These are phyloP conservation scores for Saturnia japonica DNA, from an alignment of 2,888 invertebrate genomes.

Conservation along the genomic window DNA sequence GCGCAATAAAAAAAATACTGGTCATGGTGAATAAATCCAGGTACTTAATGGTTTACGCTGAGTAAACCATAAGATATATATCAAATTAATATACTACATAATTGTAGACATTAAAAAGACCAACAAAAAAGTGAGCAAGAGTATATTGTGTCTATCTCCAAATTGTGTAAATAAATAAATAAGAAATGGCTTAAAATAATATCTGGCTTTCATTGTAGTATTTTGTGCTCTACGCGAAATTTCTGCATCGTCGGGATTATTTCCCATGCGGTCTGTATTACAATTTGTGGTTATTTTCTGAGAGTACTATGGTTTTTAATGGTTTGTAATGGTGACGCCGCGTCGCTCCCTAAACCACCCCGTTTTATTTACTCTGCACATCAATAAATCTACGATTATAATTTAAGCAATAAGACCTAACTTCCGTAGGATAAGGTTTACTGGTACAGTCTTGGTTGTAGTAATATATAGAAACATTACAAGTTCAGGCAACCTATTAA, in stretches of 20 bases:
- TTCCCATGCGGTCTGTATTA: conserved; percentile 10
- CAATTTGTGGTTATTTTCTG: not conserved
- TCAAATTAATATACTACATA: too few species aligned
- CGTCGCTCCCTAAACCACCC: conserved; percentile 42
- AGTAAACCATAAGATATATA: too few species aligned
- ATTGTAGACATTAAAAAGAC: too few species aligned
- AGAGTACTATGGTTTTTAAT: not conserved
- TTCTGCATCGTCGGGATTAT: conserved; percentile 1
- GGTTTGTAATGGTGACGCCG: not conserved
- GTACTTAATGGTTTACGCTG: too few species aligned
- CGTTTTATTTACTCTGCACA: conserved; percentile 58
- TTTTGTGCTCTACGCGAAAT: not conserved
- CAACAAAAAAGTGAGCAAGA: too few species aligned
- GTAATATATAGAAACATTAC: not conserved
- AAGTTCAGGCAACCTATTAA: too few species aligned
- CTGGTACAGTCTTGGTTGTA: not conserved
- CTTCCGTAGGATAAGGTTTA: conserved; percentile 17
- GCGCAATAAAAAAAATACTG: too few species aligned
- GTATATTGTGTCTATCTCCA: too few species aligned
- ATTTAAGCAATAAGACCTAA: conserved; percentile 33
- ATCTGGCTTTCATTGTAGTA: not conserved
- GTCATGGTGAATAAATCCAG: too few species aligned
- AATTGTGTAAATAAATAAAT: not conserved
- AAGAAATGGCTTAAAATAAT: not conserved
- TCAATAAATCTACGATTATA: conserved; percentile 38